Conservation (phyloP, 2,113 vertebrate genomes). For the Megaceryle torquata region DNA sequence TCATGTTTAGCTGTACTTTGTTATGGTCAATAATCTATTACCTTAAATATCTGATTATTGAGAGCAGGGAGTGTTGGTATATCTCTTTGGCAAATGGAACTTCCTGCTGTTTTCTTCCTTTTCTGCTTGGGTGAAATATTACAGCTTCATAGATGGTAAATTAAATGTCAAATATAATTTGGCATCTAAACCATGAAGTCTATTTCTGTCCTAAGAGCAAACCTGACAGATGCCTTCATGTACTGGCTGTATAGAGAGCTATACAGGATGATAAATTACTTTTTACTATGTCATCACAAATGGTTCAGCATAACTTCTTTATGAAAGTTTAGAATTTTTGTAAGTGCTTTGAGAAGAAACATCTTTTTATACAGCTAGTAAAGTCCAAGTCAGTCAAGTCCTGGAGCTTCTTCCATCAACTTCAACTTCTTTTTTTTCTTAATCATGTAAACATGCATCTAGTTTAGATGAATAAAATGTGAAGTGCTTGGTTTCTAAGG, state of each 20-base stretch:
- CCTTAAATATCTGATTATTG: constrained; percentile 23
- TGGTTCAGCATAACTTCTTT: not conserved
- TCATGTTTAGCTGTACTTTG: not conserved
- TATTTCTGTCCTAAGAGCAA: constrained; percentile 52
- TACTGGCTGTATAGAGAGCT: not conserved
- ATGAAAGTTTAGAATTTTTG: not conserved
- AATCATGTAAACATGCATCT: not conserved
- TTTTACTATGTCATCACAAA: constrained; percentile 3
- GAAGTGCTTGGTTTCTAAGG: not conserved
- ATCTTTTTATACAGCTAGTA: not conserved
- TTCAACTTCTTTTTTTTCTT: not conserved
- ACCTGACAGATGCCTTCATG: constrained; percentile 44
- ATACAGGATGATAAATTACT: constrained; percentile 34
- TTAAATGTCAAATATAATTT: constrained; percentile 70
- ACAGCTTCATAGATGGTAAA: constrained; percentile 57
- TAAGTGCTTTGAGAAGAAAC: not conserved
- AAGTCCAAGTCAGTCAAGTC: not conserved
- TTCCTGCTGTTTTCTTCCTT: constrained; percentile 14
- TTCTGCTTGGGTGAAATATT: constrained; percentile 23
- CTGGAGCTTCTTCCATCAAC: not conserved
- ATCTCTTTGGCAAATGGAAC: constrained; percentile 29
- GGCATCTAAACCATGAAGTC: constrained; percentile 24
- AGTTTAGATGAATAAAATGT: not conserved
- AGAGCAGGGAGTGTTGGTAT: not conserved
- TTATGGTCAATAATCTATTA: constrained; percentile 18